Conservation (phyloP, 2,113 vertebrate species). For the Pogonocichla stellata region DNA sequence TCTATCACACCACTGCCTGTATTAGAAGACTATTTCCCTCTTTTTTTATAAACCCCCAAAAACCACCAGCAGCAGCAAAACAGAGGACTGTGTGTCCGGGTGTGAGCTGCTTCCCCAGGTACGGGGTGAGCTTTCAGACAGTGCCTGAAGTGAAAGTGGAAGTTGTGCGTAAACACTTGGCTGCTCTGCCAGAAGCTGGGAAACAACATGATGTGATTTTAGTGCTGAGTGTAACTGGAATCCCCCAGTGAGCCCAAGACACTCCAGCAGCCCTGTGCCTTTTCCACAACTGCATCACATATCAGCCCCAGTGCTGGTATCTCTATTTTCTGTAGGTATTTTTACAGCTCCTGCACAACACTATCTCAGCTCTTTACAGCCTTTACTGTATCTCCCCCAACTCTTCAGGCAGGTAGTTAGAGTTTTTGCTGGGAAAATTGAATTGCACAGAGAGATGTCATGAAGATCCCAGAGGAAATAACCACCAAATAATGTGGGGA, state of each 20-base stretch:
- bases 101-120: background rate
- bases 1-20: background rate
- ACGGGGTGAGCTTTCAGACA: background rate
- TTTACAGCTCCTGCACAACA: background rate
- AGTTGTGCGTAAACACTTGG: background rate
- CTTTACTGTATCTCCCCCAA: background rate
- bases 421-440: background rate
- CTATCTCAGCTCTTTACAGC: background rate
- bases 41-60: background rate
- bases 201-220: background rate
- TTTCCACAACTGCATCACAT: background rate
- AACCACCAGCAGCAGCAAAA: background rate
- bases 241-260: background rate
- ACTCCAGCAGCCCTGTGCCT: background rate
- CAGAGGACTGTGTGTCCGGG: background rate
- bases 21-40: background rate
- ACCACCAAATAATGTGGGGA: background rate
- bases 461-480: background rate
- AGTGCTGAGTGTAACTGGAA: background rate
- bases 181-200: background rate
- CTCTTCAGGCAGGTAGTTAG: background rate
- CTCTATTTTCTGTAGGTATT: background rate
- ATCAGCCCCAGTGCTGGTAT: background rate
- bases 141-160: background rate
- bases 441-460: background rate